phyloP scores from a whole-genome alignment of 2,797 vertebrate species.

The Pseudochirops cupreus region DNA sequence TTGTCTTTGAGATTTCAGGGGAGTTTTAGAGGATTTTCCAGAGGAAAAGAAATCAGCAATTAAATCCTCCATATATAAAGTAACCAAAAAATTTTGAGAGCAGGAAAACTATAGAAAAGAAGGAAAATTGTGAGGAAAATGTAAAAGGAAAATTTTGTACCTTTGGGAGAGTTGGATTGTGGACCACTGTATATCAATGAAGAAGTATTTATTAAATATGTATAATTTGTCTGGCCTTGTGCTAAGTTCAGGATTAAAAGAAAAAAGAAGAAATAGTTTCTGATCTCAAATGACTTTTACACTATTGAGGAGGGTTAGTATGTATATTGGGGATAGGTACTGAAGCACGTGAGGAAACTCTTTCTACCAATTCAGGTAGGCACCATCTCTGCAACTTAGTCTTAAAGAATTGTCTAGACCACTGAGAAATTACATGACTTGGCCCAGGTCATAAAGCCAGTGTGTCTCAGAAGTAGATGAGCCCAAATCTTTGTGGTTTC shows the following conservation, averaged over 20 bases:
- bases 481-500: too few relatives aligned
- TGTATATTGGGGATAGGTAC: too few relatives aligned
- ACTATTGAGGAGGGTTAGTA: not conserved
- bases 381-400: not conserved
- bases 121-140: not conserved
- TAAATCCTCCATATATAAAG: too few relatives aligned
- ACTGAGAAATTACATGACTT: too few relatives aligned
- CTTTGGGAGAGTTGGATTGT: not conserved
- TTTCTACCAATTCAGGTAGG: not conserved
- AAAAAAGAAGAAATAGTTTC: not conserved
- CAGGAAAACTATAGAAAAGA: not conserved
- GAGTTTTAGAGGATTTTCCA: too few relatives aligned
- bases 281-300: not conserved
- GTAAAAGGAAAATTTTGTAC: not conserved
- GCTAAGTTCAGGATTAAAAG: not conserved
- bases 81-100: too few relatives aligned
- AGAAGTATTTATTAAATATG: not conserved
- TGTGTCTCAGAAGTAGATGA: too few relatives aligned
- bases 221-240: not conserved
- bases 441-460: too few relatives aligned
- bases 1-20: too few relatives aligned
- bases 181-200: not conserved
- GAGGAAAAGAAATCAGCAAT: not conserved
- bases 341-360: not conserved
- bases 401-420: too few relatives aligned